Percentiles rank a stretch among this genome's conserved stretches.
Evolutionary conservation across 2,888 invertebrate genomes (phyloP).

Genomic region (Aplocera efformata): DNA sequence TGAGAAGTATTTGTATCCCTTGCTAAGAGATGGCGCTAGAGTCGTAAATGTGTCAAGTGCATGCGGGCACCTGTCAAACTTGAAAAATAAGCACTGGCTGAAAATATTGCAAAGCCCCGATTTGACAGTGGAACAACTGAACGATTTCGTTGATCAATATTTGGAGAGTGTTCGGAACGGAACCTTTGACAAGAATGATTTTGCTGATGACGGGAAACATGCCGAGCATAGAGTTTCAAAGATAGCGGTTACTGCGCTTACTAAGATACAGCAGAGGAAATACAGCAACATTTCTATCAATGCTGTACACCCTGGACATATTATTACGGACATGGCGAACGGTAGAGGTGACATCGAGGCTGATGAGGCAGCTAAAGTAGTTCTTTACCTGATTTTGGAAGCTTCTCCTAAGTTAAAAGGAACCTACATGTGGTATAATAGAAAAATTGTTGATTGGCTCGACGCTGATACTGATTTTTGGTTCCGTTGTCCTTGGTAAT

Average conservation of each 20-base stretch:
- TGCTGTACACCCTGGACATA: constrained; percentile 61
- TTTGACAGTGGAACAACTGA: constrained; percentile 55
- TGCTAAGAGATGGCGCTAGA: constrained; percentile 84
- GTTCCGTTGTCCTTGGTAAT: constrained; percentile 50
- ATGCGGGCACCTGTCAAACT: constrained; percentile 65
- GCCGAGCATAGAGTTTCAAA: constrained; percentile 70
- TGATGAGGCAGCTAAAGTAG: constrained; percentile 75
- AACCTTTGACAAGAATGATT: constrained; percentile 61
- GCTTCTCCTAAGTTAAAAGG: constrained; percentile 82
- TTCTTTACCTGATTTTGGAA: constrained; percentile 83
- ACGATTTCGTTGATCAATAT: constrained; percentile 61
- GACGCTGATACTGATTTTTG: constrained; percentile 58
- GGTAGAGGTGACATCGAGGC: constrained; percentile 82
- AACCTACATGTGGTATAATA: constrained; percentile 83
- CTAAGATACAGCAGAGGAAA: constrained; percentile 59
- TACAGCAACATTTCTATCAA: constrained; percentile 65
- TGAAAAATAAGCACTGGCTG: constrained; percentile 61
- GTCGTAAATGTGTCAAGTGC: constrained; percentile 86
- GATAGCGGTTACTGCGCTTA: constrained; percentile 62
- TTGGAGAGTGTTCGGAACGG: constrained; percentile 63
- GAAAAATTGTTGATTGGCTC: constrained; percentile 82
- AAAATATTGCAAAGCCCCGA: constrained; percentile 45
- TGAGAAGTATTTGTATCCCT: constrained; percentile 81
- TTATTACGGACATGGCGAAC: constrained; percentile 63
- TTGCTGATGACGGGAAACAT: constrained; percentile 68